These are phyloP conservation scores for Pyxicephalus adspersus DNA, from an alignment of 2,113 vertebrate species.

Conservation along the genomic window DNA sequence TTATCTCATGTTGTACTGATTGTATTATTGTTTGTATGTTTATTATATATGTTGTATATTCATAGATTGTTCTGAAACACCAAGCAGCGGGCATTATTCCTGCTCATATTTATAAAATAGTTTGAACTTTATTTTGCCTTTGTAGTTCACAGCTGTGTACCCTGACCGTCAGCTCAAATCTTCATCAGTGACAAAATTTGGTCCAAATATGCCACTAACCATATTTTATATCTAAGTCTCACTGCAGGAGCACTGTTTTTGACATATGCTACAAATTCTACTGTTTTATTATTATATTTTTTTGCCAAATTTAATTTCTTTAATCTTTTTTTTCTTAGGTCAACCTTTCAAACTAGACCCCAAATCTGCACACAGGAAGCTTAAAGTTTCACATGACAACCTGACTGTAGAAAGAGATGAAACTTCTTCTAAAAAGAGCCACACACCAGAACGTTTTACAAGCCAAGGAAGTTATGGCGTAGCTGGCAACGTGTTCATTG, in stretches of 20 bases:
- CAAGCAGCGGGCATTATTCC: too few relatives aligned
- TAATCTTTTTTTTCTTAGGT: conserved; percentile 70
- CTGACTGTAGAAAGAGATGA: conserved; percentile 96
- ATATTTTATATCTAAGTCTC: not conserved
- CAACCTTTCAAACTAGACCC: conserved; percentile 97
- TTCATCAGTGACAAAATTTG: not conserved
- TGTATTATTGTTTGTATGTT: too few relatives aligned
- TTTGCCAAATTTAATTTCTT: not conserved
- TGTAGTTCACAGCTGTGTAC: conserved; percentile 16
- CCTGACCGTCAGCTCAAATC: conserved; percentile 1
- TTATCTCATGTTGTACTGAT: too few relatives aligned
- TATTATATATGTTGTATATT: too few relatives aligned
- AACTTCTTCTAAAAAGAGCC: conserved; percentile 93
- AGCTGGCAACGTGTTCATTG: conserved; percentile 93
- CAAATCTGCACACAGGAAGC: conserved; percentile 93
- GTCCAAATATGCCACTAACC: not conserved
- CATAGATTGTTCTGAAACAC: too few relatives aligned
- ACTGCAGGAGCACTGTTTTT: not conserved
- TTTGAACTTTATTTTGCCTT: conserved; percentile 8
- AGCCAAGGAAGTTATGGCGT: conserved; percentile 94
- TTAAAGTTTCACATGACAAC: conserved; percentile 95
- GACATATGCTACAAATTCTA: not conserved
- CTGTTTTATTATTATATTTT: not conserved
- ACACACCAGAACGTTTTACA: conserved; percentile 92
- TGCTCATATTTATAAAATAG: not conserved